phyloP scores from a whole-genome alignment of 2,113 vertebrate genomes.

The Neomonachus schauinslandi region DNA sequence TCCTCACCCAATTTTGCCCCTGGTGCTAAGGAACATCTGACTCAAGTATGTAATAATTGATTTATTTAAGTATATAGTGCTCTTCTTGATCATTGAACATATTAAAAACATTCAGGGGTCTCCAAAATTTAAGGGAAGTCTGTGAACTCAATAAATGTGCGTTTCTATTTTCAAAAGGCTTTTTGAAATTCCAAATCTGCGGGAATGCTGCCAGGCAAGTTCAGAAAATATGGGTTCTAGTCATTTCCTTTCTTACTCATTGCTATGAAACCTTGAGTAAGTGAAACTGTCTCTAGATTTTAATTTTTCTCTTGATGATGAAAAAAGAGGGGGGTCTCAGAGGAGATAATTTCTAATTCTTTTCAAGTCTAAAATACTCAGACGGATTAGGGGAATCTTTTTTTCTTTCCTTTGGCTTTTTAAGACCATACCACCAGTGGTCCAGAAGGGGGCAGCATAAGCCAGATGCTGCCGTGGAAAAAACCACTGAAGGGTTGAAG shows the following conservation, averaged over 20 bases:
- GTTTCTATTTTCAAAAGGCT: neutral
- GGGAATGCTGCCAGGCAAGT: neutral
- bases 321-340: neutral
- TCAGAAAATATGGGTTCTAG: neutral
- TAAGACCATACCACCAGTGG: neutral
- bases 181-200: neutral
- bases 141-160: neutral
- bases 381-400: neutral
- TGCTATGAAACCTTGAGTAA: neutral
- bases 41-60: neutral
- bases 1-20: neutral
- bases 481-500: neutral
- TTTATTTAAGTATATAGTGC: too few species aligned
- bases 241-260: neutral
- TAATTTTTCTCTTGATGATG: neutral
- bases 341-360: neutral
- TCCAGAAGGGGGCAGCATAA: constrained; percentile 60
- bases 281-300: neutral
- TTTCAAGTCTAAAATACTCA: neutral
- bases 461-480: neutral
- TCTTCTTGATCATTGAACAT: neutral
- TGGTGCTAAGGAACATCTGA: neutral
- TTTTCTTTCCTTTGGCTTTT: neutral
- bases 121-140: neutral
- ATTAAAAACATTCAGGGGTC: neutral